Percentiles rank a stretch among this genome's conserved stretches.
Conservation (phyloP, 2,888 invertebrate genomes). For the Bombylius discolor region DNA sequence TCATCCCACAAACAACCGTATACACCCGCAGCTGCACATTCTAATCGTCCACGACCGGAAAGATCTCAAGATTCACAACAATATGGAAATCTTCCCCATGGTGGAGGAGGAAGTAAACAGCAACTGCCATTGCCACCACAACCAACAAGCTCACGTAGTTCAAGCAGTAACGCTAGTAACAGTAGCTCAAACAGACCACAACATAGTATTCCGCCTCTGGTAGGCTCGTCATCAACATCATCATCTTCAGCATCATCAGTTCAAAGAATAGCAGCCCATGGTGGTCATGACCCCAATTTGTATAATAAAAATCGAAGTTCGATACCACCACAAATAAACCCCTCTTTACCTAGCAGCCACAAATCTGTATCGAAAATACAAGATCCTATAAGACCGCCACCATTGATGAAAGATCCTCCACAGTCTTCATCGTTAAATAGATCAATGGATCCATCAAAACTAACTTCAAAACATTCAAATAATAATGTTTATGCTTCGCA, state of each 20-base stretch:
- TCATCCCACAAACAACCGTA: constrained; percentile 16
- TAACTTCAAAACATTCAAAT: constrained; percentile 10
- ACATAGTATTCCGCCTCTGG: constrained; percentile 12
- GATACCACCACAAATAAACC: constrained; percentile 12
- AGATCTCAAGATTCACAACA: constrained; percentile 18
- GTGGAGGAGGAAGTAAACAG: constrained; percentile 13
- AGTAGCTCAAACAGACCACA: constrained; percentile 17
- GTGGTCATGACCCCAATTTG: constrained; percentile 12
- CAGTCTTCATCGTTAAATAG: constrained; percentile 1
- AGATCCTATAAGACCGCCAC: constrained; percentile 11
- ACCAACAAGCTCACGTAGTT: constrained; percentile 10
- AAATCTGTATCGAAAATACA: constrained; percentile 14
- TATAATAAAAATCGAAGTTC: constrained; percentile 24
- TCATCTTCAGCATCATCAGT: constrained; percentile 1
- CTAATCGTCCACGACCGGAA: constrained; percentile 21
- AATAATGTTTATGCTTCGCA: constrained; percentile 13
- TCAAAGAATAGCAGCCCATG: constrained; percentile 9
- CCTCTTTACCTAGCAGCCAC: constrained; percentile 12
- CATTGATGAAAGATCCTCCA: constrained; percentile 13
- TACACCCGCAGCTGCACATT: constrained; percentile 4
- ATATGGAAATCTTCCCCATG: constrained; percentile 10
- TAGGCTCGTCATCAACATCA: background rate
- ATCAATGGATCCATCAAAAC: constrained; percentile 13
- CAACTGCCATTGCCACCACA: constrained; percentile 15
- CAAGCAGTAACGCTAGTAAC: constrained; percentile 5